Percentiles rank a stretch among this genome's conserved stretches.
Conservation (phyloP, 2,888 invertebrate species). For the Trichogramma dendrolimi region DNA sequence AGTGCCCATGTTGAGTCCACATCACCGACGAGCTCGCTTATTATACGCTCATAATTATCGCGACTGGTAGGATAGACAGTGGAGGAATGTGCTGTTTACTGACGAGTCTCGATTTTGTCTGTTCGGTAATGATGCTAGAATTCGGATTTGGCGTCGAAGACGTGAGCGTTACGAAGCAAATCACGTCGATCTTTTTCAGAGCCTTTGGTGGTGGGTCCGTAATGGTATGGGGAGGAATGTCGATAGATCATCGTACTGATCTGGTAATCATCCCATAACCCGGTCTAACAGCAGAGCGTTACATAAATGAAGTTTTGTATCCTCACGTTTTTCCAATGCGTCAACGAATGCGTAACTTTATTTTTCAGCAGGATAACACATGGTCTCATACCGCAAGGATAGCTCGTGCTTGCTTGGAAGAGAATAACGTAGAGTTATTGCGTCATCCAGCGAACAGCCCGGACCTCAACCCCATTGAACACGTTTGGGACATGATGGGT, state of each 20-base stretch:
- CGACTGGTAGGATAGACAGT: neutral
- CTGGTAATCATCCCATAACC: slow-evolving; percentile 1
- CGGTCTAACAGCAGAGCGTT: slow-evolving; percentile 1
- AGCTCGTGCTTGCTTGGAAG: no score
- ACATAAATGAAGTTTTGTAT: no score
- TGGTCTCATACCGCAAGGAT: no score
- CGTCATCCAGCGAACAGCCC: no score
- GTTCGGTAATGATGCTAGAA: neutral
- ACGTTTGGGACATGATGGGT: no score
- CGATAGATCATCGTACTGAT: slow-evolving; percentile 3
- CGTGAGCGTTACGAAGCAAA: neutral
- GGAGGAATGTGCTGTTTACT: neutral
- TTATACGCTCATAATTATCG: neutral
- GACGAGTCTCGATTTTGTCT: neutral
- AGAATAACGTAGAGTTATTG: no score
- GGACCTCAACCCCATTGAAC: no score
- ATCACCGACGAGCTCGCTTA: slow-evolving; percentile 1
- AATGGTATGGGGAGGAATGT: slow-evolving; percentile 4
- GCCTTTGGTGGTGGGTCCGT: neutral
- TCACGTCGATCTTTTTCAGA: slow-evolving; percentile 5
- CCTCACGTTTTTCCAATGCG: no score
- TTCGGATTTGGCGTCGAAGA: neutral
- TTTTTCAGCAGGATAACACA: no score
- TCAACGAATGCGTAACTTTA: no score
- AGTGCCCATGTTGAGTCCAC: slow-evolving; percentile 4